Evolutionary conservation across 1,140 invertebrate genomes (phyloP).

Genomic region (Zaprionus ghesquierei): DNA sequence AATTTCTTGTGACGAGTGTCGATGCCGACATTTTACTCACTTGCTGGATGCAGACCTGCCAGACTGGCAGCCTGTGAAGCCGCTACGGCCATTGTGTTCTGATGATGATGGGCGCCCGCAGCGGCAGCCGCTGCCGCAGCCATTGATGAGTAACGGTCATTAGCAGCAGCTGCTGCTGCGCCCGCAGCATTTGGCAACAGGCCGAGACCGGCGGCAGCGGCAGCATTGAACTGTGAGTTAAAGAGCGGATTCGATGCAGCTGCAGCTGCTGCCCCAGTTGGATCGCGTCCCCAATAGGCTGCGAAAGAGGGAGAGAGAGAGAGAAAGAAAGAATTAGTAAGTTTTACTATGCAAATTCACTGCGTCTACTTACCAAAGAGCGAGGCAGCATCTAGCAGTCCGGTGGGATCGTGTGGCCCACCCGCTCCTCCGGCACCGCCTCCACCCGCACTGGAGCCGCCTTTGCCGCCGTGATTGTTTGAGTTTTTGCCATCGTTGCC

Average conservation of each 20-base stretch:
- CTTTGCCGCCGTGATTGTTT: conserved; percentile 60
- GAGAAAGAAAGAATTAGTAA: background rate
- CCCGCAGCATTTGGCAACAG: conserved; percentile 73
- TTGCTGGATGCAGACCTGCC: conserved; percentile 87
- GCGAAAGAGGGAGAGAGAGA: conserved; percentile 14
- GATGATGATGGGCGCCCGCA: conserved; percentile 85
- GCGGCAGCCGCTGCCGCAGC: conserved; percentile 82
- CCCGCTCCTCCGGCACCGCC: conserved; percentile 57
- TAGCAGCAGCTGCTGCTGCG: conserved; percentile 49
- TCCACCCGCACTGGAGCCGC: conserved; percentile 59
- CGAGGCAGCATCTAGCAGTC: conserved; percentile 86
- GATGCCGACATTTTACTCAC: conserved; percentile 84
- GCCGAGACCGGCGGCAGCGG: conserved; percentile 83
- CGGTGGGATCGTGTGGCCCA: conserved; percentile 82
- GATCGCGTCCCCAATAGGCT: conserved; percentile 89
- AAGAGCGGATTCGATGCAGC: conserved; percentile 82
- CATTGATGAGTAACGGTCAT: conserved; percentile 75
- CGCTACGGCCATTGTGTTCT: conserved; percentile 90
- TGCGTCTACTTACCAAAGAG: conserved; percentile 84
- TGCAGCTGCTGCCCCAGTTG: conserved; percentile 82
- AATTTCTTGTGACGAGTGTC: conserved; percentile 11
- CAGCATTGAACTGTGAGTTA: conserved; percentile 81
- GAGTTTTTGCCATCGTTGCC: conserved; percentile 76
- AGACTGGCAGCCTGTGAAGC: conserved; percentile 91
- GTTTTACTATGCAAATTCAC: too few species aligned